Evolutionary conservation across 2,797 vertebrate genomes (phyloP).

Genomic region (Chiloscyllium punctatum): DNA sequence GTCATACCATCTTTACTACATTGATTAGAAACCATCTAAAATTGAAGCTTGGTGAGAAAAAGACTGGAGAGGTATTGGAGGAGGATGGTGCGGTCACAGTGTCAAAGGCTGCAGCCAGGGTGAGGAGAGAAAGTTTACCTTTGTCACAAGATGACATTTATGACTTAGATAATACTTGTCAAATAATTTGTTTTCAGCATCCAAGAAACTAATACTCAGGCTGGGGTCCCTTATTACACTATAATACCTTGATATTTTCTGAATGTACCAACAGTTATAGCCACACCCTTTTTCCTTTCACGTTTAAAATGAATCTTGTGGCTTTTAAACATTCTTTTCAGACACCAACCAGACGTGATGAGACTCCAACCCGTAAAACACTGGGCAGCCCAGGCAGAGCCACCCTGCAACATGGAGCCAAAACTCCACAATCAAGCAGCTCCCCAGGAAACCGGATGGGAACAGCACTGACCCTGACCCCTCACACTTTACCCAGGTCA

Average conservation of each 20-base stretch:
- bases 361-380: constrained; percentile 71
- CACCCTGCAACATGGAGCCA: constrained; percentile 41
- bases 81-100: too few species aligned
- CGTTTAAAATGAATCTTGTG: background rate
- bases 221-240: background rate
- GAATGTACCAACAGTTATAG: background rate
- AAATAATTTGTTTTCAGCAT: too few species aligned
- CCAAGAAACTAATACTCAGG: background rate
- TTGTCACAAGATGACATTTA: too few species aligned
- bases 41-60: too few species aligned
- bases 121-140: too few species aligned
- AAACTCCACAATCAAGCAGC: constrained; percentile 52
- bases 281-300: background rate
- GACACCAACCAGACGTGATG: constrained; percentile 76
- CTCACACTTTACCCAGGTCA: constrained; percentile 70
- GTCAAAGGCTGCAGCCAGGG: too few species aligned
- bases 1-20: too few species aligned
- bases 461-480: constrained; percentile 48
- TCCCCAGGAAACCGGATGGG: constrained; percentile 49
- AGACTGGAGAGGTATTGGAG: too few species aligned
- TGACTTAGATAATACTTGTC: too few species aligned
- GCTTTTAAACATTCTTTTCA: constrained; percentile 44
- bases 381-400: constrained; percentile 72
- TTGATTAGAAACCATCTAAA: too few species aligned
- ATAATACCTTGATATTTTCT: background rate